Conservation (phyloP, 2,113 vertebrate species). For the Megaleporinus macrocephalus region DNA sequence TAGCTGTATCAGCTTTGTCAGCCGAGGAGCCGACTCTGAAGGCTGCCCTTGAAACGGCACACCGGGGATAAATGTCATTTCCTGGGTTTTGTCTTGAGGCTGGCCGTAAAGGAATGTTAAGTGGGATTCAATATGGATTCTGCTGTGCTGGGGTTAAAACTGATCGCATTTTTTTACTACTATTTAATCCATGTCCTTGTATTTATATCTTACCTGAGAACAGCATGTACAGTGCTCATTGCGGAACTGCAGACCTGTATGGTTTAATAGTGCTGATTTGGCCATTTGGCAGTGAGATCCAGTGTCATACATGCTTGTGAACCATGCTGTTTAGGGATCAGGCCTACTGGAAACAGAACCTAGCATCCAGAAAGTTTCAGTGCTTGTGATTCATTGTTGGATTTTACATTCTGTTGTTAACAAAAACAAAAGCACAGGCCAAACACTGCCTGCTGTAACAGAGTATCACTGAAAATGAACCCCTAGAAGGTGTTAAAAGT, state of each 20-base stretch:
- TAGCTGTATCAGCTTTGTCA: slow-evolving; percentile 27
- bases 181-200: not conserved
- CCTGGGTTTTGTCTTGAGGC: slow-evolving; percentile 15
- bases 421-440: slow-evolving; percentile 9
- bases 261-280: not conserved
- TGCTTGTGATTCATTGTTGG: not conserved
- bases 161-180: not conserved
- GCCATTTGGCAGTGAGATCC: not conserved
- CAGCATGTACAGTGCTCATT: not conserved
- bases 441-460: not conserved
- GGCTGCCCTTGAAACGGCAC: not conserved
- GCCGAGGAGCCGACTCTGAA: slow-evolving; percentile 17
- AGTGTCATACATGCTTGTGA: not conserved
- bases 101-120: not conserved
- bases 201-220: not conserved
- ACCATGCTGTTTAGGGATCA: not conserved
- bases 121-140: not conserved
- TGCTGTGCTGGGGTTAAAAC: not conserved
- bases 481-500: not conserved
- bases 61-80: slow-evolving; percentile 19
- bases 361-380: slow-evolving; percentile 12
- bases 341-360: slow-evolving; percentile 2
- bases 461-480: not conserved
- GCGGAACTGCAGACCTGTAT: not conserved
- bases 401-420: slow-evolving; percentile 24